Conservation (phyloP, 2,888 invertebrate species). For the Nezara viridula region DNA sequence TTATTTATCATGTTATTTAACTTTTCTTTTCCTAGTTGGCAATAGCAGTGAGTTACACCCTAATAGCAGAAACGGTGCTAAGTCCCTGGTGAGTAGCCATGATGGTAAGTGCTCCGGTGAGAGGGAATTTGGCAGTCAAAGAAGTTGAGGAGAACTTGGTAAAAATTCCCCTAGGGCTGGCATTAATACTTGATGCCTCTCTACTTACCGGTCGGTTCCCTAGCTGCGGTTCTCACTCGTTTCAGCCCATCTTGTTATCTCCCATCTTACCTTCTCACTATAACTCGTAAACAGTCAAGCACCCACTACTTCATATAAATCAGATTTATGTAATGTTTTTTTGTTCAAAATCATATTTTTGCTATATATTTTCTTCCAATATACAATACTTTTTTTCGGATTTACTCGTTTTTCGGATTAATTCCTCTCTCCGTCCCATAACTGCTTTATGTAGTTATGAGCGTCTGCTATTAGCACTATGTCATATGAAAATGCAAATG, state of each 20-base stretch:
- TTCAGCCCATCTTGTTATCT: not conserved
- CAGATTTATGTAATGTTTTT: not conserved
- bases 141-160: not conserved
- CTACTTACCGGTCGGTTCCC: not conserved
- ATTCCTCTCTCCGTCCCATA: too few species aligned
- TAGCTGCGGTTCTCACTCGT: not conserved
- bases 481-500: too few species aligned
- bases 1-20: too few species aligned
- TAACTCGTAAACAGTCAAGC: not conserved
- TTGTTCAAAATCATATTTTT: too few species aligned
- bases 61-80: too few species aligned
- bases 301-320: not conserved
- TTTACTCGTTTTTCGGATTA: too few species aligned
- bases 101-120: not conserved
- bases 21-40: too few species aligned
- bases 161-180: not conserved
- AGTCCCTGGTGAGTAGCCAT: not conserved
- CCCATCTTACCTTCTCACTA: not conserved
- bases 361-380: too few species aligned
- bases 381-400: too few species aligned
- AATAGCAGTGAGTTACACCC: too few species aligned
- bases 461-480: too few species aligned
- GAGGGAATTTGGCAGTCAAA: not conserved
- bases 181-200: not conserved
- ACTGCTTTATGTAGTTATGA: too few species aligned